phyloP scores from a whole-genome alignment of 2,113 vertebrate genomes.

The Grallaria varia region DNA sequence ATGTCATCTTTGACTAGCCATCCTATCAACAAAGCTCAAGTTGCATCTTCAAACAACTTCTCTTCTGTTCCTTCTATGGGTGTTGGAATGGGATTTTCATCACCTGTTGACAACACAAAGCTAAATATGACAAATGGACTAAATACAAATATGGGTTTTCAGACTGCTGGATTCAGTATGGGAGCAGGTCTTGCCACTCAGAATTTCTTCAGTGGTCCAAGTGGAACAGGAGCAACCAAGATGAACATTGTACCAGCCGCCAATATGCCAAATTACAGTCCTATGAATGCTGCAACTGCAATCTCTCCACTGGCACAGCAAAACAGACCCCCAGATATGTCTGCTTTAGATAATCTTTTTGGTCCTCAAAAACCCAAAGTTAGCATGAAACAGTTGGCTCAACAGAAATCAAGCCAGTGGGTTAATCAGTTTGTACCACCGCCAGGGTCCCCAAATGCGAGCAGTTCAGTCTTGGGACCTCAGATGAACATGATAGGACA shows the following conservation, averaged over 20 bases:
- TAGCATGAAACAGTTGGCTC: constrained; percentile 90
- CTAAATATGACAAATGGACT: constrained; percentile 84
- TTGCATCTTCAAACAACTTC: constrained; percentile 76
- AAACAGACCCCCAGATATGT: constrained; percentile 83
- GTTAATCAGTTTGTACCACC: constrained; percentile 83
- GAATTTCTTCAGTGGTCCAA: constrained; percentile 78
- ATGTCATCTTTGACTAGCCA: constrained; percentile 86
- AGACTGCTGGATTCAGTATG: constrained; percentile 80
- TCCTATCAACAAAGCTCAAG: constrained; percentile 77
- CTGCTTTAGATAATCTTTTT: constrained; percentile 91
- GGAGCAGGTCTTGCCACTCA: constrained; percentile 76
- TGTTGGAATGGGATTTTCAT: constrained; percentile 75
- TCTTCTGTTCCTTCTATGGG: constrained; percentile 74
- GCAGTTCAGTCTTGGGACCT: constrained; percentile 74
- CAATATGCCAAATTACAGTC: constrained; percentile 83
- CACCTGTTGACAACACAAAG: constrained; percentile 74
- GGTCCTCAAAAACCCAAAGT: constrained; percentile 91
- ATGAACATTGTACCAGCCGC: constrained; percentile 78
- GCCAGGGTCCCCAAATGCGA: constrained; percentile 73
- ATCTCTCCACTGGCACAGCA: constrained; percentile 68
- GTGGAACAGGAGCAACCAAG: constrained; percentile 50
- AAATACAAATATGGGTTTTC: constrained; percentile 82
- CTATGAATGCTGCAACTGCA: constrained; percentile 70
- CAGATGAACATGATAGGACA: constrained; percentile 74
- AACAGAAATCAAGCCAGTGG: constrained; percentile 87